Base-by-base conservation (phyloP, 2,113 vertebrate genomes). In the Varanus salvator region DNA sequence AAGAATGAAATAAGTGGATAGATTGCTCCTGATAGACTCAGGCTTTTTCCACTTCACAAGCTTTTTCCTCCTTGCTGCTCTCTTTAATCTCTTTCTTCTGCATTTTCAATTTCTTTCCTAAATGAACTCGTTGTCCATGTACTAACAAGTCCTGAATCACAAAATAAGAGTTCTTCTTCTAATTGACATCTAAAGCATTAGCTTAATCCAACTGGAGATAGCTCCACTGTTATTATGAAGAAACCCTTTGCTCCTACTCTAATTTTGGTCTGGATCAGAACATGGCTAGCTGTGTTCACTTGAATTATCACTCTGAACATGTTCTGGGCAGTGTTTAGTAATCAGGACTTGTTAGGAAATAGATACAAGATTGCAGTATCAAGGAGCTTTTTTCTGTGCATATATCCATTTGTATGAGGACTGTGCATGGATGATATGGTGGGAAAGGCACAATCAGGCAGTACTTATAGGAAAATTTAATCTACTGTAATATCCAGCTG, bases 141-240 rank as follows among this genome's bases (percentile, higher is more conserved):
- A 78, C 8, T 84, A 8, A 72, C 8, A 85, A 92, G 52, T 69
- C 69, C 14, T 75, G 89, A 90, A 91, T 89, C 23, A 83, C n/a
- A 92, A 92, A 90, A 77, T 60, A 90, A 75, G 27, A 90, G 31
- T n/a, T 83, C 4, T 89, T 91, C 25, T 31, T 83, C 44, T 83
- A 90, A 78, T 6, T 89, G 82, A 48, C 6, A 74, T 85, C 17
- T 38, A 54, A 87, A 87, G 1, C 2, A 82, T 84, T 88, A 91
- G 6, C 12, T 92, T 91, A 92, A 83, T 75, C 14, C 9, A 83
- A 64, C 1, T 29, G 78, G 60, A 77, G 14, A 71, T 2, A 17
- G 19, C 69, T 75, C 2, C 34, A 74, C 0, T 0, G 66, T 91
- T 92, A 68, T 60, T 71, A 38, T 0, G 0, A 1, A 90, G 29